These are phyloP conservation scores for Phrynocephalus vlangalii DNA, from an alignment of 2,797 vertebrate genomes.

Conservation along the genomic window DNA sequence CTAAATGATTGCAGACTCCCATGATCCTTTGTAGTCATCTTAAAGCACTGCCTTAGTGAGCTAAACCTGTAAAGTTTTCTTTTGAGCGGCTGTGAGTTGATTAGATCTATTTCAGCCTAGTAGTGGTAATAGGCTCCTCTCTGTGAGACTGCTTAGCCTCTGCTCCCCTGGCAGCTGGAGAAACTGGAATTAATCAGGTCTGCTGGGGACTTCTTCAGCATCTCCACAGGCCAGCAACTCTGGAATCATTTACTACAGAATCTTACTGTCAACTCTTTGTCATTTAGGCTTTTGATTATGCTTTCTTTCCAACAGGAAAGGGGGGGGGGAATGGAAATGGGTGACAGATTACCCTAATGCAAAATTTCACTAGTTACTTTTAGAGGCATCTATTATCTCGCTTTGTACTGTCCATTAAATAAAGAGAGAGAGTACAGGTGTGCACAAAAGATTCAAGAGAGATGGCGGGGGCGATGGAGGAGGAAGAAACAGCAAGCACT, in stretches of 20 bases:
- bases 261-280: conserved; percentile 99
- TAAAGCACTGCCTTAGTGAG: conserved; percentile 86
- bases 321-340: conserved; percentile 85
- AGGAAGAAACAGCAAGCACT: conserved; percentile 68
- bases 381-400: conserved; percentile 83
- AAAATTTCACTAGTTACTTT: conserved; percentile 86
- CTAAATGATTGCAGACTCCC: conserved; percentile 87
- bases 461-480: conserved; percentile 19
- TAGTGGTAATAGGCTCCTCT: conserved; percentile 98
- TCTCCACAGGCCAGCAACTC: conserved; percentile 95
- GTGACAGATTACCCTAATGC: conserved; percentile 93
- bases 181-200: conserved; percentile 99
- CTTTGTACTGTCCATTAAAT: conserved; percentile 79
- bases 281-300: conserved; percentile 98
- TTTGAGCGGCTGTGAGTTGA: conserved; percentile 92
- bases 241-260: conserved; percentile 99
- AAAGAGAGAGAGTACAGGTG: conserved; percentile 65
- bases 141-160: conserved; percentile 92
- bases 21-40: conserved; percentile 89
- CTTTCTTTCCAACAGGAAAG: conserved; percentile 75
- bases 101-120: conserved; percentile 97
- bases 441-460: conserved; percentile 67
- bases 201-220: conserved; percentile 96
- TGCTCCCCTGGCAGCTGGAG: conserved; percentile 93
- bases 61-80: conserved; percentile 93